These are phyloP conservation scores for Thereva nobilitata DNA, from an alignment of 2,888 invertebrate genomes.

Conservation along the genomic window DNA sequence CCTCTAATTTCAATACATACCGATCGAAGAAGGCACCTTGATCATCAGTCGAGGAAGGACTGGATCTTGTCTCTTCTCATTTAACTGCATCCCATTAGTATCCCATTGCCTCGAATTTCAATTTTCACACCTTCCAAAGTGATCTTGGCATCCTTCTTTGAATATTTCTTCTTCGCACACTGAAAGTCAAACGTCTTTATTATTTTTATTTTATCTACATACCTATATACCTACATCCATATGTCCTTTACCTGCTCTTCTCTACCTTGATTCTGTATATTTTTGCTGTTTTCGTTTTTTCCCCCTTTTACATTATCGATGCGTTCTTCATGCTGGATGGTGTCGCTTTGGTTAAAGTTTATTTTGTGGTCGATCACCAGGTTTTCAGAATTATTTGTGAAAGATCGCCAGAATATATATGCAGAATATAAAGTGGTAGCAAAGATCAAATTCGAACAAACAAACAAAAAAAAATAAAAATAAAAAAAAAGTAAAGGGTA, in stretches of 20 bases:
- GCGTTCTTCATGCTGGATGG: neutral
- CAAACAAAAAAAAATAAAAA: conserved; percentile 2
- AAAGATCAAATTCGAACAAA: neutral
- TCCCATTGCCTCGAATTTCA: conserved; percentile 37
- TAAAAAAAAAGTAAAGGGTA: neutral
- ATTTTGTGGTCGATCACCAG: conserved; percentile 26
- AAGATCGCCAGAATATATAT: conserved; percentile 9
- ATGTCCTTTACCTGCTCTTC: neutral
- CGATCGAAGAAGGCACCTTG: too few relatives aligned
- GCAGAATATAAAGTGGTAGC: conserved; percentile 9
- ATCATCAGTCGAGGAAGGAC: too few relatives aligned
- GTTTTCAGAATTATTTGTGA: conserved; percentile 6
- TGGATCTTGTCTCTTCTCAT: conserved; percentile 21
- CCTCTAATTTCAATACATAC: too few relatives aligned
- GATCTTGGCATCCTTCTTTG: conserved; percentile 27
- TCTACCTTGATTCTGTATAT: conserved; percentile 8
- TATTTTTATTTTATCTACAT: conserved; percentile 4
- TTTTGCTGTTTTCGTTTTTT: conserved; percentile 9
- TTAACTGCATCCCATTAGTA: conserved; percentile 29
- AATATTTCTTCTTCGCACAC: conserved; percentile 17
- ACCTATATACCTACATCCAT: neutral
- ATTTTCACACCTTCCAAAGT: conserved; percentile 37
- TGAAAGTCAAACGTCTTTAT: neutral
- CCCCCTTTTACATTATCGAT: neutral
- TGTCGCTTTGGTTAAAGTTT: neutral